Conservation (phyloP, 2,113 vertebrate genomes). For the Ceyx cyanopectus region DNA sequence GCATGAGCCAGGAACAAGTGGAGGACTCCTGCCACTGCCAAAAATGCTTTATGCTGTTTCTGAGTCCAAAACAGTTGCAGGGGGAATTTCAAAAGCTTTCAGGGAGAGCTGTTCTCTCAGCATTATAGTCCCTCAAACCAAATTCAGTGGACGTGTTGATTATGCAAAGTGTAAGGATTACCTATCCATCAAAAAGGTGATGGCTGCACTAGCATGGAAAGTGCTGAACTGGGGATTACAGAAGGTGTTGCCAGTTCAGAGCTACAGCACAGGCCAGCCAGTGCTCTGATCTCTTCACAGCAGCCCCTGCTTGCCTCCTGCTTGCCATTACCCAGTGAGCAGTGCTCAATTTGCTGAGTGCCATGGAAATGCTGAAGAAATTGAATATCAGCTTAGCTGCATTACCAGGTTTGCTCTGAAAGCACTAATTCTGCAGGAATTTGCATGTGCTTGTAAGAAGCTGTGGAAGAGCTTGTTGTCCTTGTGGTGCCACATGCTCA, state of each 20-base stretch:
- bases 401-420: background rate
- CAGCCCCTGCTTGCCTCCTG: background rate
- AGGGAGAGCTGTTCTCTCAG: background rate
- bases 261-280: background rate
- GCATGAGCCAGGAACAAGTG: background rate
- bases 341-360: background rate
- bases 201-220: background rate
- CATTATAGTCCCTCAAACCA: background rate
- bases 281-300: background rate
- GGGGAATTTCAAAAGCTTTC: background rate
- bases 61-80: background rate
- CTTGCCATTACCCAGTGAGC: background rate
- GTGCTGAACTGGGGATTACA: background rate
- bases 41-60: background rate
- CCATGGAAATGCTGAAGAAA: background rate
- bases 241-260: background rate
- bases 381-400: background rate
- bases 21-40: background rate
- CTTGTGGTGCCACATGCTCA: background rate
- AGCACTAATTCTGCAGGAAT: background rate
- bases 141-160: background rate
- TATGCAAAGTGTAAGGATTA: slow-evolving; percentile 13
- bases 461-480: background rate
- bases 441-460: background rate
- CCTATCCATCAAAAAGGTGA: background rate